Evolutionary conservation across 2,113 vertebrate species (phyloP), one percentile per base, ranked within the genome.

Genomic region (Melozone crissalis): DNA sequence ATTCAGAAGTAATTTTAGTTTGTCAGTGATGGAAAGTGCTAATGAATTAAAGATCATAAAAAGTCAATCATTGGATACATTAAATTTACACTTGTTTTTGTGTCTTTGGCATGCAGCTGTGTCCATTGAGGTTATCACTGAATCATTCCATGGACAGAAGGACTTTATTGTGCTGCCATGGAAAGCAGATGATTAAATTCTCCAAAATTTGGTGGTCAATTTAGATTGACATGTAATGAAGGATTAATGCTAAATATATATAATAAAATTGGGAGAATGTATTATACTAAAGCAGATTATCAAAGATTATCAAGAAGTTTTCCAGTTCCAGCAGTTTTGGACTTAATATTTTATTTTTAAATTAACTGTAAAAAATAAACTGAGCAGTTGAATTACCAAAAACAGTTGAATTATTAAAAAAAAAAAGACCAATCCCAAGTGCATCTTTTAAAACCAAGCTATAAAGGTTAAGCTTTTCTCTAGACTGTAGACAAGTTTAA

Each of bases 391-490:
- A 87, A 87, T 84, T 89, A 28, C 18, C 4, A 46, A 65, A 74
- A 84, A 26, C 55, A 23, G 9, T 33, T 39, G 9, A 63, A 33
- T 55, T 73, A 22, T 28, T 24, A 10, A 26, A 28, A 22, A 21
- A 33, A 65, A 93, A 82, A 88, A 86, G 43, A 39, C 55, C 91
- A 90, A 78, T 52, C 30, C 37, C 46, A 89, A 68, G 12, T 55
- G 20, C n/a, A 44, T 85, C 52, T 86, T 83, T 83, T 46, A 16
- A 85, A 80, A 55, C 3, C 44, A 35, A 59, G 69, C 41, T 39
- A 73, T 94, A 75, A 52, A 94, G 96, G 74, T 28, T 3, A 46
- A 91, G 44, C 49, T 76, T 96, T 96, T 86, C 81, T 90, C 86
- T 81, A 80, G 33, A 27, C 27, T 5, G 2, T 35, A 83, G 69